These are phyloP conservation scores for Ormia ochracea DNA, from an alignment of 2,888 invertebrate genomes.

Conservation along the genomic window DNA sequence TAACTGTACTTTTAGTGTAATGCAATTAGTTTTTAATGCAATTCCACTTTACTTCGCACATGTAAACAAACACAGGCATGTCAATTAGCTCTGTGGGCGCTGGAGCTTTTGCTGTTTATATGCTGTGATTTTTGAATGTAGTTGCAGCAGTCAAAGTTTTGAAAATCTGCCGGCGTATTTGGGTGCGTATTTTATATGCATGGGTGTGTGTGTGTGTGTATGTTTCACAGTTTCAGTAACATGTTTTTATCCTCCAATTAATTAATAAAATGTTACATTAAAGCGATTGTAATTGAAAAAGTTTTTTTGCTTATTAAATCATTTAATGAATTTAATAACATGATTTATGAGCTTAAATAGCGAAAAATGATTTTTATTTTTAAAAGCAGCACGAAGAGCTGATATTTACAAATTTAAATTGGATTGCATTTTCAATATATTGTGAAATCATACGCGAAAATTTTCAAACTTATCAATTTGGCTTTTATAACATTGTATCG, in stretches of 20 bases:
- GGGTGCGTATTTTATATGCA: background rate
- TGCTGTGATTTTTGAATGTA: background rate
- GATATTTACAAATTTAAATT: background rate
- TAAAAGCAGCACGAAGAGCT: background rate
- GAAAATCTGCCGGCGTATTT: background rate
- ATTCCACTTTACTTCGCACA: constrained; percentile 31
- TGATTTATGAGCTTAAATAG: constrained; percentile 38
- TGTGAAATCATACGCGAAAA: no score
- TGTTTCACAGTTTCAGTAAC: background rate
- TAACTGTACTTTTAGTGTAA: constrained; percentile 61
- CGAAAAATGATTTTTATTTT: background rate
- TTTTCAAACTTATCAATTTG: no score
- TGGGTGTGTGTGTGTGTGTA: background rate
- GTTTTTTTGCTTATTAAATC: constrained; percentile 32
- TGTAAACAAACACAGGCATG: background rate
- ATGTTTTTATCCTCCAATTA: constrained; percentile 36
- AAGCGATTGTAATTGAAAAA: constrained; percentile 53
- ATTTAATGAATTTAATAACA: constrained; percentile 28
- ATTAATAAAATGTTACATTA: constrained; percentile 48
- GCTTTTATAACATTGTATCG: no score
- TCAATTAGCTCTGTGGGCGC: background rate
- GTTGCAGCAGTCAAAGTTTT: constrained; percentile 2
- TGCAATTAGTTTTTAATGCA: constrained; percentile 60
- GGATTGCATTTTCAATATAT: no score
- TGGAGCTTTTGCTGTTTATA: background rate